Evolutionary conservation across 2,113 vertebrate species (phyloP).

Genomic region (Aphyosemion australe): DNA sequence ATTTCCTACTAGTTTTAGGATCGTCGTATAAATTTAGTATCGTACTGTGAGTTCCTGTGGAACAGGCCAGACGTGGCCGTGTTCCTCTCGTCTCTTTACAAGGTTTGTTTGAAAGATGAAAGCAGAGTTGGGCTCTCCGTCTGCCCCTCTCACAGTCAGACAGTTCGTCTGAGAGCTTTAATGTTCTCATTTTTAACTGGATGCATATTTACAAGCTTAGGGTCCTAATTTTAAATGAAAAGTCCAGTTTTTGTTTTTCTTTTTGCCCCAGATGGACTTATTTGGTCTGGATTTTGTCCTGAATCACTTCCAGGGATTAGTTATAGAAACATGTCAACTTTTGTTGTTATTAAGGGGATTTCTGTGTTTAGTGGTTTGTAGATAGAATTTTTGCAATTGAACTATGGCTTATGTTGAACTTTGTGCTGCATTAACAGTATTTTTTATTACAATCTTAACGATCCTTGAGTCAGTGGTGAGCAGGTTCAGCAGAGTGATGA

Average conservation of each 20-base stretch:
- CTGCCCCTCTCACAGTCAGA: slow-evolving; percentile 27
- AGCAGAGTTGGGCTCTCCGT: slow-evolving; percentile 22
- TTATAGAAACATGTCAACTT: slow-evolving; percentile 6
- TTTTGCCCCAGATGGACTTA: slow-evolving; percentile 5
- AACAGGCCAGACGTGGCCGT: slow-evolving; percentile 27
- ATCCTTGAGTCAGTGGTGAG: background rate
- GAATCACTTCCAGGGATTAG: slow-evolving; percentile 23
- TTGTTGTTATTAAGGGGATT: background rate
- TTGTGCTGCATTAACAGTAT: no score
- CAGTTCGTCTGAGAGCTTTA: slow-evolving; percentile 8
- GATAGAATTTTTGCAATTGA: background rate
- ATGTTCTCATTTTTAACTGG: background rate
- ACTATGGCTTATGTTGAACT: background rate
- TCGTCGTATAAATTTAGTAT: slow-evolving; percentile 14
- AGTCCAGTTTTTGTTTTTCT: background rate
- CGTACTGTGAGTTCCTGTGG: slow-evolving; percentile 21
- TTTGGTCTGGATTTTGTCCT: slow-evolving; percentile 16
- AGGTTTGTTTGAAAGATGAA: slow-evolving; percentile 11
- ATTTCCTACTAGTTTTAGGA: slow-evolving; percentile 30
- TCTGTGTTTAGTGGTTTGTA: background rate
- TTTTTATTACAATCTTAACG: no score
- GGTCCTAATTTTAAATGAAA: background rate
- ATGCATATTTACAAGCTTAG: slow-evolving; percentile 7
- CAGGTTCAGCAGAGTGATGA: slow-evolving; percentile 13
- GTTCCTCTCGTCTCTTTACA: slow-evolving; percentile 39